These are phyloP conservation scores for Clistopyga incitator DNA, from an alignment of 2,888 invertebrate genomes.

Conservation along the genomic window DNA sequence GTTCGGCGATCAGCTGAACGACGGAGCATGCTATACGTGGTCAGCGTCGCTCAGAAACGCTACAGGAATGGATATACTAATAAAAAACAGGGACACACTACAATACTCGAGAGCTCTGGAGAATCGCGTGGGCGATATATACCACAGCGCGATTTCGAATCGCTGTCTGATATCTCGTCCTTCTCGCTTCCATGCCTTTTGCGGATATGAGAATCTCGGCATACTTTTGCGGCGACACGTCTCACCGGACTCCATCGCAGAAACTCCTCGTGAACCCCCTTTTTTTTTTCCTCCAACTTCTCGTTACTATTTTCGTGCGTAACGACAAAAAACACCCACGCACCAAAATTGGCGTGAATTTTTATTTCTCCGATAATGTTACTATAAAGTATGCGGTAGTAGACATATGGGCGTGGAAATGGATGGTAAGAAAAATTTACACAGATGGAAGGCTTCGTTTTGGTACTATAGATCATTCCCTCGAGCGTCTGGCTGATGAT, in stretches of 20 bases:
- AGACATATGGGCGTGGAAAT: conserved; percentile 16
- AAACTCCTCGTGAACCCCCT: conserved; percentile 37
- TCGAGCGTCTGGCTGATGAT: conserved; percentile 32
- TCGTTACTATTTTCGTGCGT: conserved; percentile 49
- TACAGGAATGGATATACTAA: not conserved
- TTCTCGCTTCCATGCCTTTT: conserved; percentile 69
- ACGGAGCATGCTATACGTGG: not conserved
- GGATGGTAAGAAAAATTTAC: conserved; percentile 37
- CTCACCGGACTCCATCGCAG: conserved; percentile 43
- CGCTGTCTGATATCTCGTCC: conserved; percentile 59
- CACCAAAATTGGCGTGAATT: conserved; percentile 42
- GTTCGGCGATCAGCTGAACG: conserved; percentile 28
- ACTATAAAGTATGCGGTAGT: conserved; percentile 19
- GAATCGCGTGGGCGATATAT: conserved; percentile 64
- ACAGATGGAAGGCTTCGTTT: conserved; percentile 46
- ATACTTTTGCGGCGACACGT: conserved; percentile 45
- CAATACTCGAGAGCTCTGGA: conserved; percentile 10
- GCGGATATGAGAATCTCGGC: conserved; percentile 65
- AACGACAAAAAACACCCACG: conserved; percentile 32
- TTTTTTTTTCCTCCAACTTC: conserved; percentile 29
- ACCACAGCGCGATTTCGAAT: conserved; percentile 61
- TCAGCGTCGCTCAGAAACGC: not conserved
- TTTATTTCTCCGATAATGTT: conserved; percentile 47
- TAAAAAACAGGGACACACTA: conserved; percentile 3
- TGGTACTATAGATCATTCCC: conserved; percentile 28